Base-by-base conservation (phyloP, 2,888 invertebrate genomes). In the Hofmannophila pseudospretella region DNA sequence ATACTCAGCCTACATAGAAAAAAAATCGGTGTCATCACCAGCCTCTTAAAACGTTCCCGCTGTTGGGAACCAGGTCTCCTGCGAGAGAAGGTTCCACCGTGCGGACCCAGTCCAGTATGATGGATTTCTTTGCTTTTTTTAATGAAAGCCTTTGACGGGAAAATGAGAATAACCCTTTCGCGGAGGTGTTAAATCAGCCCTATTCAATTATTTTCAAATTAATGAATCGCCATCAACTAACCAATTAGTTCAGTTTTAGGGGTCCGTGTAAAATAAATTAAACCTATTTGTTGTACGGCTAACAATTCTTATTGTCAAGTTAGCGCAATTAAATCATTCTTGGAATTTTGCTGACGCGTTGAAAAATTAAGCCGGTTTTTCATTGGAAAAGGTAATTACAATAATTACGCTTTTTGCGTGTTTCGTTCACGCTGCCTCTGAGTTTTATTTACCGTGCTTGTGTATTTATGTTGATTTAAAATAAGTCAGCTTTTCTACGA, bases 221-320 rank as follows among this genome's bases (percentile, higher is more conserved):
- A 54, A 55, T 53, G 49, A 44, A 39, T 36, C 11, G 33, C 47
- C 50, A 53, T 58, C 50, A 51, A 51, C 47, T 50, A 51, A 42
- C 50, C 53, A 46, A 50, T 50, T 50, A 47, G 47, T 43, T 43
- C 39, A 45, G 39, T 41, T 46, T 46, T 38, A 34, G 44, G 41
- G 42, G 36, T 38, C 36, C 37, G 37, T 40, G 34, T 41, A 30
- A 45, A 50, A 50, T 46, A 46, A 47, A 50, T 47, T 42, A 37
- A 30, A 35, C 29, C 50, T 46, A 50, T 50, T 46, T 42, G 46
- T 50, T 46, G 39, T 40, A 38, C 20, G 30, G 16, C 34, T 25
- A 44, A 41, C 36, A 40, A 44, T 41, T 32, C 39, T 32, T 34
- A 38, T 42, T 44, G 41, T 36, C 34, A 23, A 44, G 40, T 45